Percentiles rank a stretch among this genome's conserved stretches.
Evolutionary conservation across 2,113 vertebrate species (phyloP).

Genomic region (Typhlomys cinereus): DNA sequence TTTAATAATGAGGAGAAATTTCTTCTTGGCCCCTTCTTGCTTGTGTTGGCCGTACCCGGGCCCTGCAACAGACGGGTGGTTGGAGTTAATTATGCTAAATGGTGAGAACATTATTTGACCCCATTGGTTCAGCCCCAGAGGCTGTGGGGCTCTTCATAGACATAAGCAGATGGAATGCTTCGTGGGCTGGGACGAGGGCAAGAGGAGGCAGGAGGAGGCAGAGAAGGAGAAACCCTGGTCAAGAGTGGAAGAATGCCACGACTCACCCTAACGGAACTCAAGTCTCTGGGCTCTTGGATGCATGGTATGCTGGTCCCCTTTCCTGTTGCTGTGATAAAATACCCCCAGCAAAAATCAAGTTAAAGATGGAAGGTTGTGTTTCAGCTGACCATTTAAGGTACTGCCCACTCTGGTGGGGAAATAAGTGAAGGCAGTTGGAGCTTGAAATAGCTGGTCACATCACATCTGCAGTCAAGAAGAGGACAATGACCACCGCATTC

Average conservation of each 20-base stretch:
- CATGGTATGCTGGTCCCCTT: no score
- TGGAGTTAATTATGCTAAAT: conserved; percentile 91
- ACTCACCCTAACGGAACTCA: not conserved
- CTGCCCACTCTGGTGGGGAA: no score
- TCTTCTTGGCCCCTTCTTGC: conserved; percentile 90
- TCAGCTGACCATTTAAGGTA: no score
- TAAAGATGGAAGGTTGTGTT: no score
- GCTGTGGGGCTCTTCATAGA: conserved; percentile 81
- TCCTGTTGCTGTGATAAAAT: no score
- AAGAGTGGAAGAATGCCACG: not conserved
- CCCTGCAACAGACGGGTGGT: conserved; percentile 87
- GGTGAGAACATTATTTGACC: conserved; percentile 92
- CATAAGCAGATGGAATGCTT: conserved; percentile 78
- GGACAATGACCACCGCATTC: no score
- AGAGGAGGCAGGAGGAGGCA: conserved; percentile 20
- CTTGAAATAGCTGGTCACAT: no score
- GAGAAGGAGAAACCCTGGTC: not conserved
- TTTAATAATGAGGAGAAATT: conserved; percentile 95
- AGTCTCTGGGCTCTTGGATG: not conserved
- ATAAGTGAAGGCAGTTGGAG: no score
- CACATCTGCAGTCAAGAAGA: no score
- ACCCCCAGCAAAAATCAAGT: no score
- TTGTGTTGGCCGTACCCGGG: conserved; percentile 89
- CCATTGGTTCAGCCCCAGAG: conserved; percentile 86
- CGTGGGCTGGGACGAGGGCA: conserved; percentile 65